Conservation (phyloP, 2,888 invertebrate species). For the Odontomyia ornata region DNA sequence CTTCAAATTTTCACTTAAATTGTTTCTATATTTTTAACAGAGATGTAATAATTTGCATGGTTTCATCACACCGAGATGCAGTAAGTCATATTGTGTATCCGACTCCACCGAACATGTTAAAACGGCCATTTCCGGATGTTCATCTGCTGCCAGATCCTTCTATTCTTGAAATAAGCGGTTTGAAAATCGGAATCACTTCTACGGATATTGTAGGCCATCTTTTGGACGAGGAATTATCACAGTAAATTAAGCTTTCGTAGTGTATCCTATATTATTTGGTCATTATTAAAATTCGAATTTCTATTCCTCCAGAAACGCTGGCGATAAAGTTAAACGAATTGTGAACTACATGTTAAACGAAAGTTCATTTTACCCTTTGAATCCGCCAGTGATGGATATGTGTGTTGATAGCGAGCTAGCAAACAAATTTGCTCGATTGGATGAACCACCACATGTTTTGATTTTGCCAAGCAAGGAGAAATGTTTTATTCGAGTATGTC, state of each 20-base stretch:
- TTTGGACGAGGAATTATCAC: conserved; percentile 78
- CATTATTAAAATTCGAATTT: background rate
- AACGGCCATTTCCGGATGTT: conserved; percentile 70
- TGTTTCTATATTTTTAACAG: conserved; percentile 53
- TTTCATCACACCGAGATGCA: conserved; percentile 80
- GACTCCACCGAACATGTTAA: conserved; percentile 76
- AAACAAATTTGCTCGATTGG: conserved; percentile 75
- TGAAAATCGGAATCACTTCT: conserved; percentile 81
- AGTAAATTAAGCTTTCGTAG: conserved; percentile 65
- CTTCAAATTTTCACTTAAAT: conserved; percentile 45
- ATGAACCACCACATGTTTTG: conserved; percentile 81
- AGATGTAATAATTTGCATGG: conserved; percentile 76
- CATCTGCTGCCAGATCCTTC: conserved; percentile 84
- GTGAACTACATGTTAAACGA: conserved; percentile 80
- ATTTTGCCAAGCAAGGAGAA: conserved; percentile 86
- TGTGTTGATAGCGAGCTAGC: conserved; percentile 77
- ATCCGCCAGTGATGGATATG: conserved; percentile 74
- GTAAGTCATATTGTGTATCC: conserved; percentile 85
- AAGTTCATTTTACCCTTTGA: conserved; percentile 82
- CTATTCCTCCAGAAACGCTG: conserved; percentile 60
- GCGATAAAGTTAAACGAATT: conserved; percentile 79
- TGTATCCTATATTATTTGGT: background rate
- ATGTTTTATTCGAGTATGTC: conserved; percentile 79
- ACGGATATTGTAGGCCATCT: conserved; percentile 86
- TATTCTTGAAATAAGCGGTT: conserved; percentile 77